Evolutionary conservation across 2,797 vertebrate genomes (phyloP), one percentile per base, ranked within the genome.

Genomic region (Diglossa cyanea): DNA sequence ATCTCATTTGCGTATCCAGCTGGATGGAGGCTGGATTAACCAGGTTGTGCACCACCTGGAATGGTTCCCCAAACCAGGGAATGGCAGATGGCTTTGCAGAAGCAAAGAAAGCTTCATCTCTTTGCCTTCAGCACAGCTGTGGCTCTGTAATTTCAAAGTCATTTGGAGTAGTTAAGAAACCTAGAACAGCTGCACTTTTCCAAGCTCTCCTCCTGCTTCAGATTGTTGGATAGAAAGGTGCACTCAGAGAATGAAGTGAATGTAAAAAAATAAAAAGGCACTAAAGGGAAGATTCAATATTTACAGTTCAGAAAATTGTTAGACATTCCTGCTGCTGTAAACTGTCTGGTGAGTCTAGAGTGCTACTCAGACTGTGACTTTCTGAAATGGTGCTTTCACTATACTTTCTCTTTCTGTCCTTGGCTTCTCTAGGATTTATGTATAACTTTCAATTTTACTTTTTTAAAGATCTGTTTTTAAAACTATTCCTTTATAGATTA

Each of bases 21-120:
- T 85, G 80, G 74, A 88, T 1, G 14, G 62, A 78, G 76, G 6
- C 54, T 85, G 79, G n/a, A 71, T 85, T 68, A 48, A 65, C 30
- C 85, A 94, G 67, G 71, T 40, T 93, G 72, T 71, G 37, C 48
- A 71, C 88, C 94, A 92, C 92, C 84, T 95, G 94, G 90, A 76
- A 87, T 0, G 5, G 24, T 63, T 91, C 70, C 20, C 20, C 33
- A 50, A 54, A 88, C 54, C 17, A 7, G 55, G 44, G 17, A 77
- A 45, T 23, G 71, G 40, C 92, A 95, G 96, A 92, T 97, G 79
- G 92, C 53, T 73, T 54, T 81, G 35, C 50, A 86, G 47, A 71
- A 92, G 53, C 45, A 84, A 50, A 53, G 75, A 58, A 86, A 72
- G 3, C 19, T 80, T 86, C 17, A 6, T 86, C 44, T 51, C 54